These are phyloP conservation scores for Pseudorasbora parva DNA, from an alignment of 2,113 vertebrate species.

Conservation along the genomic window DNA sequence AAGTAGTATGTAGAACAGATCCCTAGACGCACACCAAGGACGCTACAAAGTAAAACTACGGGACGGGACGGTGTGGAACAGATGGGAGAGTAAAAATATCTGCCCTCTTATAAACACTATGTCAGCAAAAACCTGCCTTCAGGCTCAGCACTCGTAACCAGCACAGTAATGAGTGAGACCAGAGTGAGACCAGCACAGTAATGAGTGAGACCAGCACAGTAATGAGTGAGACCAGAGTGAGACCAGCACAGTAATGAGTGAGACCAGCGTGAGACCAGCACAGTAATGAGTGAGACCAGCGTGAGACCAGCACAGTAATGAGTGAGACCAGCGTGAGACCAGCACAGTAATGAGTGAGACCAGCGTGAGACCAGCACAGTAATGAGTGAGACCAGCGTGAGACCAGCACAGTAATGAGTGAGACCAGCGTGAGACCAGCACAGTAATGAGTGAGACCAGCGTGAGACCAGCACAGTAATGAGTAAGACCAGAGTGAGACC, in stretches of 20 bases:
- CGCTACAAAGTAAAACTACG: slow-evolving; percentile 69
- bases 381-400: background rate
- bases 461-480: background rate
- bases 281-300: background rate
- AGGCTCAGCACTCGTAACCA: slow-evolving; percentile 47
- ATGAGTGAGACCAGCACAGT: background rate
- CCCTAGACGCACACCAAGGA: slow-evolving; percentile 72
- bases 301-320: background rate
- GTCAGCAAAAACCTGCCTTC: slow-evolving; percentile 60
- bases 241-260: background rate
- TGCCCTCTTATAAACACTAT: slow-evolving; percentile 52
- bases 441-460: background rate
- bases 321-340: background rate
- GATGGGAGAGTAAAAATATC: slow-evolving; percentile 69
- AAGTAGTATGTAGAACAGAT: slow-evolving; percentile 71
- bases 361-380: background rate
- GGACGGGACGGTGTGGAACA: slow-evolving; percentile 64
- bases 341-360: background rate
- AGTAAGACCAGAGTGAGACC: background rate
- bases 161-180: too few species aligned
- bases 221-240: background rate
- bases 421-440: too few species aligned
- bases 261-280: background rate
- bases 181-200: slow-evolving; percentile 24
- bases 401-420: background rate